Evolutionary conservation across 2,113 vertebrate genomes (phyloP).

Genomic region (Ammodytes marinus): DNA sequence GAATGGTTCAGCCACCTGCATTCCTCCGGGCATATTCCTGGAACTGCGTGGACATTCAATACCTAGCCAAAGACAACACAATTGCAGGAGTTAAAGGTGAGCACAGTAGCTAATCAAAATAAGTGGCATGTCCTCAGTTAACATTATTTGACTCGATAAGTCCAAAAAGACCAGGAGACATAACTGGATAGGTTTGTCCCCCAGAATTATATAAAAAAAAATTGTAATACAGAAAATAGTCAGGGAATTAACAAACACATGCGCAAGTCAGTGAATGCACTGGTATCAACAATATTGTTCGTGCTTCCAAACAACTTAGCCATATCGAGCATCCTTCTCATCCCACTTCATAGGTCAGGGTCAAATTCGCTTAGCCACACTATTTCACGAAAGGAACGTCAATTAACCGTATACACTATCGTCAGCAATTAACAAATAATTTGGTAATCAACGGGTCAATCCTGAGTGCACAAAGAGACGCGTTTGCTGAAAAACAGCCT

Average conservation of each 20-base stretch:
- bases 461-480: slow-evolving; percentile 1
- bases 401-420: background rate
- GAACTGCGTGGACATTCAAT: slow-evolving; percentile 96
- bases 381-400: slow-evolving; percentile 28
- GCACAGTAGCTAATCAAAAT: slow-evolving; percentile 36
- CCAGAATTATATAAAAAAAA: too few relatives aligned
- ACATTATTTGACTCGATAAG: background rate
- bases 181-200: background rate
- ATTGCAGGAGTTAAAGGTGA: slow-evolving; percentile 28
- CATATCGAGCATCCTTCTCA: background rate
- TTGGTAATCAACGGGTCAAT: slow-evolving; percentile 33
- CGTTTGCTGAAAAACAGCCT: slow-evolving; percentile 3
- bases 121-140: background rate
- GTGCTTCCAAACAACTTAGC: background rate
- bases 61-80: slow-evolving; percentile 82
- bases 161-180: background rate
- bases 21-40: slow-evolving; percentile 89
- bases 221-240: background rate
- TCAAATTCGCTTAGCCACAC: background rate
- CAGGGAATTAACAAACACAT: background rate
- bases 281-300: background rate
- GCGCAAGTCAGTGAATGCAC: background rate
- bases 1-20: slow-evolving; percentile 95
- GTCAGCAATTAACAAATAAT: slow-evolving; percentile 25
- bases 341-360: slow-evolving; percentile 29